Evolutionary conservation across 35 echinoderm and acorn worm species (phyloP).

Genomic region (Ophiothrix spiculata): DNA sequence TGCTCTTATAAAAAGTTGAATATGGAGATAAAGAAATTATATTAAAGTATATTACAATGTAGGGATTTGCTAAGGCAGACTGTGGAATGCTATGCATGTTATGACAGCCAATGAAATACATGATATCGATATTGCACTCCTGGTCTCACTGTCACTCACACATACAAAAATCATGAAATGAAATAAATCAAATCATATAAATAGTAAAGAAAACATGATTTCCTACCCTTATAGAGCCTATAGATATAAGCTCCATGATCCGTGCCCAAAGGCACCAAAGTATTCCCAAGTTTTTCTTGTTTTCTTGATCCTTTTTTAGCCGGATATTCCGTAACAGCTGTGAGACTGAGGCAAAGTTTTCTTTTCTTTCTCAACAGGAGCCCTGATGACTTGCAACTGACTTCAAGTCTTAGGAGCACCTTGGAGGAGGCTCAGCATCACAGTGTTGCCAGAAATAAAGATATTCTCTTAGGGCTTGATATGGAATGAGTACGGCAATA

Average conservation of each 20-base stretch:
- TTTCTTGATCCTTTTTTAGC: neutral
- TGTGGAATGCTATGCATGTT: too few relatives aligned
- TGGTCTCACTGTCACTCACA: neutral
- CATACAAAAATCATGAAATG: neutral
- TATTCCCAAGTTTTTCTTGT: neutral
- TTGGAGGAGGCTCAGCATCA: neutral
- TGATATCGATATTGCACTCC: neutral
- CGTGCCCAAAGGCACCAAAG: neutral
- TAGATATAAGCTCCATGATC: constrained; percentile 8
- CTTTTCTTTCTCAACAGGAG: constrained; percentile 5
- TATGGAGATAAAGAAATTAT: too few relatives aligned
- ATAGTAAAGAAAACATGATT: neutral
- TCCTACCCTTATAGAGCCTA: neutral
- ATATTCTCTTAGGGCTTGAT: neutral
- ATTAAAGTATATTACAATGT: too few relatives aligned
- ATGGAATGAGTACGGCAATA: neutral
- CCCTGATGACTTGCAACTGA: constrained; percentile 8
- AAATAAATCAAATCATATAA: neutral
- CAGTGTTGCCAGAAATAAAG: neutral
- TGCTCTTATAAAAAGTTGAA: too few relatives aligned
- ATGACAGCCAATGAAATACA: neutral
- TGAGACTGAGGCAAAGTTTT: constrained; percentile 6
- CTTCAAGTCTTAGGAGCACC: neutral
- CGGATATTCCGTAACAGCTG: constrained; percentile 10
- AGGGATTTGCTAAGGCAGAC: neutral